Percentiles rank a stretch among this genome's conserved stretches.
These are phyloP conservation scores for Chiloscyllium punctatum DNA, from an alignment of 2,797 vertebrate genomes.

Conservation along the genomic window DNA sequence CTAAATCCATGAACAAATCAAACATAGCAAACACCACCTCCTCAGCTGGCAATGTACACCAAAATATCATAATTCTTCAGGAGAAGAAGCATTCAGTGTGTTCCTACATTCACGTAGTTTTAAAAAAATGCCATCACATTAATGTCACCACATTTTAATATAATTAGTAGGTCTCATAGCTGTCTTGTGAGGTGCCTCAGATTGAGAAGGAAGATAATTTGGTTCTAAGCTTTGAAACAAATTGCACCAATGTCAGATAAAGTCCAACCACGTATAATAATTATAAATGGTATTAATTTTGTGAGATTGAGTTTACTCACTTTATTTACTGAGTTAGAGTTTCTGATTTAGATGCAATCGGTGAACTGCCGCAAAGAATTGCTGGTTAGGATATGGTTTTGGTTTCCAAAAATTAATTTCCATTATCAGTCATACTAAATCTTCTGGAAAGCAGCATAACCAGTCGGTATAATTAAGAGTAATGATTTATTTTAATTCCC, in stretches of 20 bases:
- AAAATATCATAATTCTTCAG: neutral
- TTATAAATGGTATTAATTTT: neutral
- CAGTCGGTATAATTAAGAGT: too few species aligned
- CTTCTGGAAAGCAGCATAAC: too few species aligned
- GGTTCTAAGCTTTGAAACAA: neutral
- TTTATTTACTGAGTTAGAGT: neutral
- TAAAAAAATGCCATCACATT: neutral
- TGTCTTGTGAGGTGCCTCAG: neutral
- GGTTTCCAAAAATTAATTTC: too few species aligned
- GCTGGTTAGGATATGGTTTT: too few species aligned
- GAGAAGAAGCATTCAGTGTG: neutral
- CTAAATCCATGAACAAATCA: too few species aligned
- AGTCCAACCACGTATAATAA: neutral
- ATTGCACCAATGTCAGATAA: neutral
- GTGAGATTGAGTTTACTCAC: neutral
- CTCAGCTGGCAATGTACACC: neutral
- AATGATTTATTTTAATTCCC: too few species aligned
- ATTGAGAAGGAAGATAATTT: neutral
- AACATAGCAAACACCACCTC: neutral
- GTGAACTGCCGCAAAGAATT: too few species aligned
- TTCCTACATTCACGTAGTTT: neutral
- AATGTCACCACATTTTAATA: neutral
- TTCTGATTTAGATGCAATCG: too few species aligned
- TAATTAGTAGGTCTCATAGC: neutral
- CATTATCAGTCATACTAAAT: too few species aligned